A percentile compares a stretch with the other conserved stretches of the same genome.
Evolutionary conservation across 2,113 vertebrate species (phyloP).

Genomic region (Pangasianodon gigas): DNA sequence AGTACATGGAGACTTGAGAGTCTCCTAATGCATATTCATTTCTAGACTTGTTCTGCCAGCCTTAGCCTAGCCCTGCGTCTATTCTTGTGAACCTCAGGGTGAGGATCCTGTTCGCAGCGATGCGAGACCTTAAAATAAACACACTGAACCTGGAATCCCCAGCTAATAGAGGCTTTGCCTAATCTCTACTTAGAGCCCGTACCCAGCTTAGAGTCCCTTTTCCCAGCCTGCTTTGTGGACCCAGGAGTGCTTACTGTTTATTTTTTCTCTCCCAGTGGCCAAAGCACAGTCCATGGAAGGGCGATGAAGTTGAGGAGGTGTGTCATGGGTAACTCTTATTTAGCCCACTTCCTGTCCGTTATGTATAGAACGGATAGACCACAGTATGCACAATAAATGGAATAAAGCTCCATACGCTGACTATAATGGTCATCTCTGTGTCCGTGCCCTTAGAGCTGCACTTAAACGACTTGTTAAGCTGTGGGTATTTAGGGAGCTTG

Average conservation of each 20-base stretch:
- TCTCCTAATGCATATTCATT: background rate
- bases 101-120: constrained; percentile 46
- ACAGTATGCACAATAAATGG: background rate
- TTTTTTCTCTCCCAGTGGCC: constrained; percentile 69
- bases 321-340: constrained; percentile 32
- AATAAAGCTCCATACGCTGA: background rate
- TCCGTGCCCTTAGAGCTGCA: background rate
- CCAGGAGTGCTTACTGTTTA: constrained; percentile 72
- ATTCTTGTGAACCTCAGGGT: constrained; percentile 15
- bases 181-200: constrained; percentile 76
- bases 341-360: background rate
- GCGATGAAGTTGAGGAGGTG: constrained; percentile 33
- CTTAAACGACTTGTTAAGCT: constrained; percentile 16
- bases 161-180: constrained; percentile 79
- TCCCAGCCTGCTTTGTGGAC: constrained; percentile 60
- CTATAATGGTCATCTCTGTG: background rate
- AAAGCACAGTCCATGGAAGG: constrained; percentile 52
- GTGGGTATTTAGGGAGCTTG: background rate
- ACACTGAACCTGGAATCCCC: constrained; percentile 70
- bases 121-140: constrained; percentile 71
- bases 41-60: background rate
- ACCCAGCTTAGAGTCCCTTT: constrained; percentile 70
- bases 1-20: background rate
- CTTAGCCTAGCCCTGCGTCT: background rate
- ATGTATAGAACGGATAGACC: background rate